Evolutionary conservation across 2,113 vertebrate species (phyloP).

Genomic region (Neopipo cinnamomea): DNA sequence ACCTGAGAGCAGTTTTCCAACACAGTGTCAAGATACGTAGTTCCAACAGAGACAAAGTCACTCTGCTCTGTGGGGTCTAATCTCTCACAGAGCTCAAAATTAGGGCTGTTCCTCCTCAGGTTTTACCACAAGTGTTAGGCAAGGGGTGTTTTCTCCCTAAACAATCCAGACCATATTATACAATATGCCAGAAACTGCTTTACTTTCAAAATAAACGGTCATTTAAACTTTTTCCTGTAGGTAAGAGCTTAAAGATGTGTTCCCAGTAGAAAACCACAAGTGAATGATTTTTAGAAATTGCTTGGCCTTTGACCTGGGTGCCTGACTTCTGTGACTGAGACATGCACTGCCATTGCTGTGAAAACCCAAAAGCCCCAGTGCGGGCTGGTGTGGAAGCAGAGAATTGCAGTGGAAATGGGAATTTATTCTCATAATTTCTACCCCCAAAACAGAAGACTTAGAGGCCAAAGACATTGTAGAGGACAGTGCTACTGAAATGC

Average conservation of each 20-base stretch:
- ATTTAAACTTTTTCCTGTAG: neutral
- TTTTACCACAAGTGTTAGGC: neutral
- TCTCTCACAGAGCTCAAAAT: neutral
- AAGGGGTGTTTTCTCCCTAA: neutral
- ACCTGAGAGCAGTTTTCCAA: neutral
- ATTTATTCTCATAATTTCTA: neutral
- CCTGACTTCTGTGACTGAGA: accelerated
- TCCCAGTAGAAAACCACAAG: neutral
- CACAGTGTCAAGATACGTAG: neutral
- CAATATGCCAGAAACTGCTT: neutral
- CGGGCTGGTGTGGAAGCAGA: neutral
- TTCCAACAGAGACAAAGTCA: neutral
- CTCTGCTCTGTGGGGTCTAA: neutral
- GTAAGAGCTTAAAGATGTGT: neutral
- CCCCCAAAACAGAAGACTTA: neutral
- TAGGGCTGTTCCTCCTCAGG: neutral
- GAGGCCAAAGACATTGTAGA: neutral
- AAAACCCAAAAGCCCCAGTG: neutral
- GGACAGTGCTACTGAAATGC: neutral
- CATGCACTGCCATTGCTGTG: neutral
- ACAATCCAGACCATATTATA: neutral
- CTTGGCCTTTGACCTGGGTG: neutral
- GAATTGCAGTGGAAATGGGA: neutral
- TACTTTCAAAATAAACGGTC: neutral
- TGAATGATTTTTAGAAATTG: neutral